Base-by-base conservation (phyloP, 2,888 invertebrate species). In the Hirtodrosophila duncani region DNA sequence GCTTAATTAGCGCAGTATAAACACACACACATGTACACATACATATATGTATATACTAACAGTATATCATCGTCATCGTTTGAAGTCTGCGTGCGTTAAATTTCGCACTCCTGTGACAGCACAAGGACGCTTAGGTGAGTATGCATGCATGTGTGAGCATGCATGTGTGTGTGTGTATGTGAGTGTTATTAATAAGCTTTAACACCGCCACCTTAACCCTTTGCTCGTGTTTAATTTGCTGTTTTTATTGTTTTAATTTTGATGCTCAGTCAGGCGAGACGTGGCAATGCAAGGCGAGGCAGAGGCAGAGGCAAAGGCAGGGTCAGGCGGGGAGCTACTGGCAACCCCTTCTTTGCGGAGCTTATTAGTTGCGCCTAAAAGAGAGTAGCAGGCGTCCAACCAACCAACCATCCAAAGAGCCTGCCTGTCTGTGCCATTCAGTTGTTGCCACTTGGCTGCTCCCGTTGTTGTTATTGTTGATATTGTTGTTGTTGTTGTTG, bases 401-500 rank as follows among this genome's bases (percentile, higher is more conserved):
- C 4, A 3, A 11, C 6, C 8, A 11, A 27, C 10, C 27, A 18
- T 11, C 23, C 36, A 26, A 20, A 49, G 50, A 49, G 24, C 8
- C 24, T 6, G 9, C 6, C 24, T 6, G 29, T 29, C 3, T 23
- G 16, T 14, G 8, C 9, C 8, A 23, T 17, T 4, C 21, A 17
- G 30, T n/a, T n/a, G 65, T 68, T 80, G 82, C 81, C 80, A 82
- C 72, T 80, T 82, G 70, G 82, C 45, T 74, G 80, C 64, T 53
- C 56, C 43, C 67, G 51, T 41, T 30, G n/a, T n/a, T n/a, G 21
- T 13, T 10, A 18, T 24, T 29, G 31, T 31, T 31, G 10, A 2
- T 31, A 8, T 14, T 10, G 7, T n/a, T 24, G 14, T 36, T 36
- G 31, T 26, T 48, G 31, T 33, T 23, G 9, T 18, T 39, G 14